Conservation (phyloP, 35 echinoderm and acorn worm genomes). For the Ophiothrix spiculata region DNA sequence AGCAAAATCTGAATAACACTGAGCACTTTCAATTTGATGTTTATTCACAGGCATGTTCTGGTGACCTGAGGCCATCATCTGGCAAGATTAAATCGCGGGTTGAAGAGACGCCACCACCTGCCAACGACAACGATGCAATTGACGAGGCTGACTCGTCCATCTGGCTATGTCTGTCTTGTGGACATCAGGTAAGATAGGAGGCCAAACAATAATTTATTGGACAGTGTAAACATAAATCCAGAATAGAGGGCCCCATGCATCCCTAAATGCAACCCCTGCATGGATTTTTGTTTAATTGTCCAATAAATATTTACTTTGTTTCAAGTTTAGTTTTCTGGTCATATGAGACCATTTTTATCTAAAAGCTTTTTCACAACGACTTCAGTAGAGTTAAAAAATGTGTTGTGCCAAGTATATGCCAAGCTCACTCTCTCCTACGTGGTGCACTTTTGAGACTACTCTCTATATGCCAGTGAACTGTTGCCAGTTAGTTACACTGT, state of each 20-base stretch:
- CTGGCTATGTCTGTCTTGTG: slow-evolving; percentile 56
- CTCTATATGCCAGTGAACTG: too few species aligned
- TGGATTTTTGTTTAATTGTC: too few species aligned
- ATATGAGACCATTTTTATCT: not conserved
- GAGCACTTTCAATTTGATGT: not conserved
- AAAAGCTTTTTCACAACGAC: not conserved
- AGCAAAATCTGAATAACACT: too few species aligned
- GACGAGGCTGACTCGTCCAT: slow-evolving; percentile 21
- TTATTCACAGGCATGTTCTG: not conserved
- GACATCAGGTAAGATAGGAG: slow-evolving; percentile 41
- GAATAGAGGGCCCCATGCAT: not conserved
- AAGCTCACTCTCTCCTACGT: not conserved
- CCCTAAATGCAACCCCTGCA: too few species aligned
- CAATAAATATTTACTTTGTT: not conserved
- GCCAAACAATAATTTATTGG: too few species aligned
- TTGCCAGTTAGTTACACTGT: too few species aligned
- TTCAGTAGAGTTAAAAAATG: not conserved
- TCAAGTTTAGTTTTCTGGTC: not conserved
- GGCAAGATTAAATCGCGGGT: not conserved
- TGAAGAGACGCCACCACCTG: not conserved
- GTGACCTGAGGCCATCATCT: not conserved
- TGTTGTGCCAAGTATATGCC: not conserved
- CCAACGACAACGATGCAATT: not conserved
- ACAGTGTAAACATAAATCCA: too few species aligned
- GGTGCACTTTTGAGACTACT: not conserved